Percentiles rank a stretch among this genome's conserved stretches.
Conservation (phyloP, 2,888 invertebrate genomes). For the Megalurothrips usitatus region DNA sequence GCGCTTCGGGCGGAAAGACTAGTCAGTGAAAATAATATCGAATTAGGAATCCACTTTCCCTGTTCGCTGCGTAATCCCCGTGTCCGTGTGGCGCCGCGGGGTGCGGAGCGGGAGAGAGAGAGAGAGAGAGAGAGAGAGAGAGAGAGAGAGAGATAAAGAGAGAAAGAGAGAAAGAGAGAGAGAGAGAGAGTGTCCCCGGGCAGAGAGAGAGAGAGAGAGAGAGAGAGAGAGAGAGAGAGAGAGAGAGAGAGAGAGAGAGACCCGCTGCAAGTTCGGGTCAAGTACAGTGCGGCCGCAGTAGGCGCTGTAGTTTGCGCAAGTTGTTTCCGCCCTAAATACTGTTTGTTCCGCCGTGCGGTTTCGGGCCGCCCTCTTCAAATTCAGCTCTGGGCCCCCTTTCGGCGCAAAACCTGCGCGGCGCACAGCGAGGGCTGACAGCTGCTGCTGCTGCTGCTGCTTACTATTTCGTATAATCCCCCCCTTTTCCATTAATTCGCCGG, state of each 20-base stretch:
- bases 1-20: not conserved
- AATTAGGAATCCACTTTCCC: constrained; percentile 17
- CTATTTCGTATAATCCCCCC: not conserved
- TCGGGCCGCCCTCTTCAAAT: not conserved
- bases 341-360: constrained; percentile 1
- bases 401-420: not conserved
- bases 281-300: no score
- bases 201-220: no score
- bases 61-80: not conserved
- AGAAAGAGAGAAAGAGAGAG: no score
- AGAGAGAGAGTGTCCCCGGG: no score
- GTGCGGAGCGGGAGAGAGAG: not conserved
- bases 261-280: no score
- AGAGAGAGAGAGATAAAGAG: no score
- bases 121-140: not conserved
- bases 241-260: no score
- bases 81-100: not conserved
- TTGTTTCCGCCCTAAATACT: constrained; percentile 17
- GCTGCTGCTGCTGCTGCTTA: not conserved
- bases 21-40: constrained; percentile 1
- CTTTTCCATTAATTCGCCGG: not conserved
- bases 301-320: not conserved
- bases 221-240: no score
- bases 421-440: not conserved
- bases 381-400: not conserved